Evolutionary conservation across 64 coral and sea anemone genomes (phyloP).

Genomic region (Hydrozoanthus tunicans): DNA sequence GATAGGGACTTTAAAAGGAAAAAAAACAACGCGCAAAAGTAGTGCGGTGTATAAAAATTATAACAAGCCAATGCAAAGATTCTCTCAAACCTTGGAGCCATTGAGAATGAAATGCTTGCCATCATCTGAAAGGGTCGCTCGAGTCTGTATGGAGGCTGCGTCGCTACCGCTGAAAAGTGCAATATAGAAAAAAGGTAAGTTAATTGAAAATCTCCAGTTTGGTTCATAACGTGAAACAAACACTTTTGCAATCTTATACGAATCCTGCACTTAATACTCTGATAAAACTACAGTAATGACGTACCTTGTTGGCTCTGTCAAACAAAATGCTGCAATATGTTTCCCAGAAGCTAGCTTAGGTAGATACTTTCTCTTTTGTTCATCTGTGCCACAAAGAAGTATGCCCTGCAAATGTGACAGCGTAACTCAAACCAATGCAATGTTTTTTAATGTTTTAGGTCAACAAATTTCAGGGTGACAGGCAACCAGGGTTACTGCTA

Average conservation of each 20-base stretch:
- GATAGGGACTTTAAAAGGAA: too few relatives aligned
- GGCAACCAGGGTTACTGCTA: conserved; percentile 76
- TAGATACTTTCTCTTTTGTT: conserved; percentile 76
- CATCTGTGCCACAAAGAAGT: conserved; percentile 71
- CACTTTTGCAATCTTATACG: too few relatives aligned
- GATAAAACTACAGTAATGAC: background rate
- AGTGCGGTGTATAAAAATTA: too few relatives aligned
- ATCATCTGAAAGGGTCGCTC: conserved; percentile 75
- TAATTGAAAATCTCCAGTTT: too few relatives aligned
- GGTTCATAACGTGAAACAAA: too few relatives aligned
- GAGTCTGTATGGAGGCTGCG: conserved; percentile 81
- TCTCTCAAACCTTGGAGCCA: conserved; percentile 71
- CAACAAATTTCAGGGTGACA: conserved; percentile 20
- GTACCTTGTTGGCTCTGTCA: conserved; percentile 84
- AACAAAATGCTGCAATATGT: conserved; percentile 82
- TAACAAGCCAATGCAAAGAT: background rate
- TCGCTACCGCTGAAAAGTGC: conserved; percentile 67
- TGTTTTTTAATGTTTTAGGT: background rate
- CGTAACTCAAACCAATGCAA: background rate
- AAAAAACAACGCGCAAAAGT: too few relatives aligned
- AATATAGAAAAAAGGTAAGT: too few relatives aligned
- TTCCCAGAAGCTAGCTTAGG: conserved; percentile 75
- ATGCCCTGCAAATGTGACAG: conserved; percentile 49
- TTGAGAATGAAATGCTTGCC: conserved; percentile 81
- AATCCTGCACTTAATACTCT: too few relatives aligned